Base-by-base conservation (phyloP, 2,888 invertebrate species). In the Metalampra italica region DNA sequence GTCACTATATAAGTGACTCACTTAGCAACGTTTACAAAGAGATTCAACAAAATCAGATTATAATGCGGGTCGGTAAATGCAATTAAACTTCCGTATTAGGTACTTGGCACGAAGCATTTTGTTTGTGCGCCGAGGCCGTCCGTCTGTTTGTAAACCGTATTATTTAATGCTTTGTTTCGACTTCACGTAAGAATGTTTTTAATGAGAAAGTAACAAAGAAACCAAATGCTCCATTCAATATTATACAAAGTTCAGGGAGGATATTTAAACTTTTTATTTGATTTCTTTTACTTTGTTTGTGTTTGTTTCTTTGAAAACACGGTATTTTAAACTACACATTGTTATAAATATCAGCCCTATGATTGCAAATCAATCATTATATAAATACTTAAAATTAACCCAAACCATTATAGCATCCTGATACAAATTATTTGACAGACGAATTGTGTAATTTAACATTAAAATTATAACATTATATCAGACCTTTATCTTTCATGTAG, bases 51-150 rank as follows among this genome's bases (percentile, higher is more conserved):
- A 15, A 1, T 11, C 29, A 40, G 40, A 40, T 15, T 22, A 40
- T 46, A 34, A 32, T 13, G 48, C 22, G 62, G 62, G 52, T 57
- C 57, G 54, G 50, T 45, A 49, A 58, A 59, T 32, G 11, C 32
- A 32, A 36, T 36, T 58, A 59, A 56, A 49, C 59, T 57, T 59
- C 55, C 59, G 62, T 54, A 47, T 57, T n/a, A n/a, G n/a, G n/a
- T n/a, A 36, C n/a, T 36, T n/a, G n/a, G 22, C 46, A 60, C 53
- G 57, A 54, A 53, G 50, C 47, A 53, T 53, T 55, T 56, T 57
- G 59, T 43, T 47, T 47, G 42, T 47, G 39, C 14, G 29, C 13
- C 29, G 12, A 42, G 29, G 13, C 7, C 14, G 12, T 8, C 7
- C 14, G 12, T 8, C 22, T 22, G 42, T 46, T 42, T 37, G 36